Evolutionary conservation across 2,797 vertebrate species (phyloP), one percentile per base, ranked within the genome.

Genomic region (Urosaurus nigricauda): DNA sequence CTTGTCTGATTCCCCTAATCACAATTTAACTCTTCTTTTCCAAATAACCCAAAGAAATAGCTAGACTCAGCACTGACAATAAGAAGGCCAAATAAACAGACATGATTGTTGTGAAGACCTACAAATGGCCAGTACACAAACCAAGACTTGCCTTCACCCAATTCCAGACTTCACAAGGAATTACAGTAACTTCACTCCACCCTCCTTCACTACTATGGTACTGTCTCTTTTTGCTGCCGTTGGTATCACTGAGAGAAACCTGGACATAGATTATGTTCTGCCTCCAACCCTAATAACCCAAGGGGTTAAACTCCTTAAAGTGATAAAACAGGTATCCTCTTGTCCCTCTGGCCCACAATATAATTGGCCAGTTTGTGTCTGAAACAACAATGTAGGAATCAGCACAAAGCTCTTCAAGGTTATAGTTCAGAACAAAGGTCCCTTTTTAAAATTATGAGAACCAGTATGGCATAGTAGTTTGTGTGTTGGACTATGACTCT

Each of bases 11-110:
- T 87, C n/a, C 17, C 37, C 29, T 80, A 29, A 85, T 37, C 77
- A 51, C 53, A 81, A 79, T 16, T 81, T 32, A 47, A 43, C 2
- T 63, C 26, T 51, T 37, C 24, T 79, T 79, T 84, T 79, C 47
- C 29, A 40, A 84, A 84, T 60, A 51, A 71, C 32, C 53, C 58
- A 7, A 21, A 37, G 83, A 79, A 73, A 73, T 58, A 71, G 9
- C n/a, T 71, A 71, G 2, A 32, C 3, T n/a, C 40, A 65, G 0
- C 32, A 19, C 37, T 29, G 21, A 73, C n/a, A 60, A 83, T 47
- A 60, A 89, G 26, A 73, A 58, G 12, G 40, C 17, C 83, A 81
- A 71, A 63, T 81, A 87, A 87, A 80, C 35, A 70, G 43, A 40
- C 26, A 68, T 32, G 32, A 19, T 51, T 63, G 37, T 63, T 85